phyloP scores from a whole-genome alignment of 2,797 vertebrate species.

The Sebastes itinus region DNA sequence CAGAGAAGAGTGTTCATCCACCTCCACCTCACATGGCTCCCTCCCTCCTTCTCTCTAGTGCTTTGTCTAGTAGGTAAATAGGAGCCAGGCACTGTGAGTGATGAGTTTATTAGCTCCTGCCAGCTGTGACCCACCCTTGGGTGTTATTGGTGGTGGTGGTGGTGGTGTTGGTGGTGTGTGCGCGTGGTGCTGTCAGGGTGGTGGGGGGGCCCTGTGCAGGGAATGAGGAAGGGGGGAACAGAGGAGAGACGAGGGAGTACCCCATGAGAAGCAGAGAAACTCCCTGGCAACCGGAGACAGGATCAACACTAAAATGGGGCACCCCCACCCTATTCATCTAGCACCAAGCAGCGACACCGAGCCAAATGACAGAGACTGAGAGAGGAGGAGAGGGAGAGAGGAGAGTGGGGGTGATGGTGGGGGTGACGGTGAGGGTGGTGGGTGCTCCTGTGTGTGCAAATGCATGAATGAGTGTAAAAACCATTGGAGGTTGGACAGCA shows the following conservation, averaged over 20 bases:
- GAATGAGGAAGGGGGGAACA: not conserved
- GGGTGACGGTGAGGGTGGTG: not conserved
- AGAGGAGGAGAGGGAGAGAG: not conserved
- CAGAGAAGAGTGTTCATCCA: constrained; percentile 9
- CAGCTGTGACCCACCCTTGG: constrained; percentile 81
- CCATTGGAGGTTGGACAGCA: constrained; percentile 24
- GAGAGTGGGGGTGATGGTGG: not conserved
- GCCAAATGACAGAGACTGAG: constrained; percentile 54
- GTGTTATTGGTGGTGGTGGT: constrained; percentile 55
- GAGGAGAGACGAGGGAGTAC: constrained; percentile 44
- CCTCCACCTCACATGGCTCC: constrained; percentile 15
- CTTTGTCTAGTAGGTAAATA: constrained; percentile 72
- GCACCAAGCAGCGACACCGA: constrained; percentile 36
- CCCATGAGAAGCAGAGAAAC: constrained; percentile 73
- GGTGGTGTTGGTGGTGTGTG: constrained; percentile 15
- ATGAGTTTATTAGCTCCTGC: constrained; percentile 82
- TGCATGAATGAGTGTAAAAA: constrained; percentile 52
- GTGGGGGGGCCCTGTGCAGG: constrained; percentile 2
- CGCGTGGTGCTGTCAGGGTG: constrained; percentile 5
- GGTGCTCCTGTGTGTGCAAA: constrained; percentile 24
- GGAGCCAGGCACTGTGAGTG: constrained; percentile 64
- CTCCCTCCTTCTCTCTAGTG: not conserved
- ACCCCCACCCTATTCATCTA: constrained; percentile 55
- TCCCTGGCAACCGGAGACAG: constrained; percentile 73
- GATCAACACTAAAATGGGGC: constrained; percentile 66